phyloP scores from a whole-genome alignment of 1,140 invertebrate genomes.

The Drosophila arizonae region DNA sequence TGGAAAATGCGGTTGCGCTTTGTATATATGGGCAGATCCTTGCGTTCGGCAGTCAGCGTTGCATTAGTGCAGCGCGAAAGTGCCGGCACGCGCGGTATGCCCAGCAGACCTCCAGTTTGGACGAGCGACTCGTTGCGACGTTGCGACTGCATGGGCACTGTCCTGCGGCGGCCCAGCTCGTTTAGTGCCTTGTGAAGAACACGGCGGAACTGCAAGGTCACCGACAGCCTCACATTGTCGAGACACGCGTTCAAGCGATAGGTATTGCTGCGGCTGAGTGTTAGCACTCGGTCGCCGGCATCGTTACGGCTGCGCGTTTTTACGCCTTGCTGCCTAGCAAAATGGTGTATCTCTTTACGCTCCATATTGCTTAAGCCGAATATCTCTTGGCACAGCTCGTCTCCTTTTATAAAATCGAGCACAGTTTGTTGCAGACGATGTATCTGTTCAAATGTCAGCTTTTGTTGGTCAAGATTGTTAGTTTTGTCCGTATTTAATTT shows the following conservation, averaged over 20 bases:
- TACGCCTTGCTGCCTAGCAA: constrained; percentile 52
- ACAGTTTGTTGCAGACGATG: constrained; percentile 42
- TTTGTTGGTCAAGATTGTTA: background rate
- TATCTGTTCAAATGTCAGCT: constrained; percentile 15
- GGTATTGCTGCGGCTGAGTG: constrained; percentile 22
- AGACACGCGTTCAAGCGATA: background rate
- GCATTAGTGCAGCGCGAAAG: constrained; percentile 3
- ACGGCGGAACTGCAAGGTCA: background rate
- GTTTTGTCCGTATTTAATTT: constrained; percentile 43
- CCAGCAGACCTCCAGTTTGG: constrained; percentile 14
- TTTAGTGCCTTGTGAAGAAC: background rate
- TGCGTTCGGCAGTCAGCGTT: constrained; percentile 31
- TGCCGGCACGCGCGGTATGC: constrained; percentile 29
- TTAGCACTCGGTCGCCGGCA: constrained; percentile 42
- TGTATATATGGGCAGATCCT: constrained; percentile 43
- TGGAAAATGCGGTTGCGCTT: constrained; percentile 34
- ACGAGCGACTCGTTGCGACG: background rate
- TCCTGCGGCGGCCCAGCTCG: background rate
- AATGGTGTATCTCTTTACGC: constrained; percentile 56
- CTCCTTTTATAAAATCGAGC: constrained; percentile 41
- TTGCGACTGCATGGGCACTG: background rate
- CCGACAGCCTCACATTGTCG: background rate
- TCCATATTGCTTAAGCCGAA: constrained; percentile 34
- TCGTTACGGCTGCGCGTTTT: constrained; percentile 57
- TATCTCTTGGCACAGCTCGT: constrained; percentile 28